Conservation (phyloP, 1,140 invertebrate species). For the Campoletis sonorensis region DNA sequence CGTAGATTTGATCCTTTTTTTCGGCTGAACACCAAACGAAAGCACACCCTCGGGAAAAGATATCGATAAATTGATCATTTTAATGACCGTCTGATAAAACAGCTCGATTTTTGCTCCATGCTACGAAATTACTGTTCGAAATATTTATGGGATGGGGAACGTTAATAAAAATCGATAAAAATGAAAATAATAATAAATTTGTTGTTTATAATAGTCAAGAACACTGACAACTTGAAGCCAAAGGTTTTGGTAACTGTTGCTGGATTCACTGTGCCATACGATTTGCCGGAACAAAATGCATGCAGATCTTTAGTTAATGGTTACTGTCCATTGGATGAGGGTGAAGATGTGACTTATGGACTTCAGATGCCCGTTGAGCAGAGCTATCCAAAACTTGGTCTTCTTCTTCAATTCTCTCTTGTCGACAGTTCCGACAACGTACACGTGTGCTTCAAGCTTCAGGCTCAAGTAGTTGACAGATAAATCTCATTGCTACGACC, state of each 20-base stretch:
- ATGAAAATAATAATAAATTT: slow-evolving; percentile 15
- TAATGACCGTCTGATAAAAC: too few relatives aligned
- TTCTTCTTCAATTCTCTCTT: slow-evolving; percentile 58
- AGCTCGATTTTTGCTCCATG: too few relatives aligned
- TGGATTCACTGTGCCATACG: slow-evolving; percentile 33
- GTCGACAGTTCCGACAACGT: slow-evolving; percentile 41
- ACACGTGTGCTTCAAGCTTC: slow-evolving; percentile 60
- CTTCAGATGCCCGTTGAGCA: slow-evolving; percentile 60
- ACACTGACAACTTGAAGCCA: slow-evolving; percentile 54
- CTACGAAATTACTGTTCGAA: too few relatives aligned
- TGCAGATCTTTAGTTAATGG: slow-evolving; percentile 57
- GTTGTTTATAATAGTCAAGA: slow-evolving; percentile 47
- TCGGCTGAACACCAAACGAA: too few relatives aligned
- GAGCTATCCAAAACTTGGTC: slow-evolving; percentile 52
- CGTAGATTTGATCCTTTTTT: too few relatives aligned
- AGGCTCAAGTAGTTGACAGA: slow-evolving; percentile 53
- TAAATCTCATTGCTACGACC: background rate
- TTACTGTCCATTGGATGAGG: slow-evolving; percentile 63
- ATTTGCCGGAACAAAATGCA: slow-evolving; percentile 58
- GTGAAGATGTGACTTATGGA: slow-evolving; percentile 61
- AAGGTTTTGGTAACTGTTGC: slow-evolving; percentile 51
- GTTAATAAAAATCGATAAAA: background rate
- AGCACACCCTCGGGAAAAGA: too few relatives aligned
- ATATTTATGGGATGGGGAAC: too few relatives aligned
- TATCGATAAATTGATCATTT: too few relatives aligned